Evolutionary conservation across 2,113 vertebrate genomes (phyloP).

Genomic region (Sinocyclocheilus rhinocerous): DNA sequence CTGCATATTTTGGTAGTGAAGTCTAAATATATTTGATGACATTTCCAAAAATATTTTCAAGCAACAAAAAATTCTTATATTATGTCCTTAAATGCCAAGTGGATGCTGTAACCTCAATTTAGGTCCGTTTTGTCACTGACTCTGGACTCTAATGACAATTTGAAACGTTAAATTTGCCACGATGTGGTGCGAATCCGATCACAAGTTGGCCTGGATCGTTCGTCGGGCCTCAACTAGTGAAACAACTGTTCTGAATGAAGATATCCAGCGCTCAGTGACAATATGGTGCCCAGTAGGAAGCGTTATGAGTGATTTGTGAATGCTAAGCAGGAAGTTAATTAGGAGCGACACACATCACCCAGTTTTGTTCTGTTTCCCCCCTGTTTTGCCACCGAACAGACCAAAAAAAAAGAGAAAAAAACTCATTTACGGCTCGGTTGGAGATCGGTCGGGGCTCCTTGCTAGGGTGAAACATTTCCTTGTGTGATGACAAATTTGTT

Average conservation of each 20-base stretch:
- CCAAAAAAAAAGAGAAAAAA: constrained; percentile 80
- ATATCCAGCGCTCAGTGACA: constrained; percentile 83
- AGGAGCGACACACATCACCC: constrained; percentile 60
- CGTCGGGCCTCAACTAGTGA: constrained; percentile 41
- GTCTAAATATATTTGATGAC: not conserved
- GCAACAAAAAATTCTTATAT: too few relatives aligned
- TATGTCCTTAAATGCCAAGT: constrained; percentile 80
- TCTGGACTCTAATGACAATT: constrained; percentile 89
- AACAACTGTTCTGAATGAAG: constrained; percentile 37
- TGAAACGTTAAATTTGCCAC: constrained; percentile 72
- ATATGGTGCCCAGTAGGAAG: constrained; percentile 93
- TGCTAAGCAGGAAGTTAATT: constrained; percentile 52
- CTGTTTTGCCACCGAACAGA: constrained; percentile 90
- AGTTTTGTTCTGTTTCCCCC: not conserved
- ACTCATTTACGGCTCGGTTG: constrained; percentile 32
- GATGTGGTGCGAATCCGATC: constrained; percentile 30
- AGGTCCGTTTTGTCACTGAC: constrained; percentile 67
- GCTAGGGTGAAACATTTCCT: constrained; percentile 86
- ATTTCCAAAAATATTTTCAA: not conserved
- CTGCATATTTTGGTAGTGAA: not conserved
- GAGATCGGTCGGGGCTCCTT: constrained; percentile 69
- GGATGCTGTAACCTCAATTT: constrained; percentile 80
- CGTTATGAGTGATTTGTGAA: constrained; percentile 82
- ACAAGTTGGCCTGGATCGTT: not conserved
- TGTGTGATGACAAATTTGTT: constrained; percentile 90